These are phyloP conservation scores for Nannoperca australis DNA, from an alignment of 2,797 vertebrate genomes.

Conservation along the genomic window DNA sequence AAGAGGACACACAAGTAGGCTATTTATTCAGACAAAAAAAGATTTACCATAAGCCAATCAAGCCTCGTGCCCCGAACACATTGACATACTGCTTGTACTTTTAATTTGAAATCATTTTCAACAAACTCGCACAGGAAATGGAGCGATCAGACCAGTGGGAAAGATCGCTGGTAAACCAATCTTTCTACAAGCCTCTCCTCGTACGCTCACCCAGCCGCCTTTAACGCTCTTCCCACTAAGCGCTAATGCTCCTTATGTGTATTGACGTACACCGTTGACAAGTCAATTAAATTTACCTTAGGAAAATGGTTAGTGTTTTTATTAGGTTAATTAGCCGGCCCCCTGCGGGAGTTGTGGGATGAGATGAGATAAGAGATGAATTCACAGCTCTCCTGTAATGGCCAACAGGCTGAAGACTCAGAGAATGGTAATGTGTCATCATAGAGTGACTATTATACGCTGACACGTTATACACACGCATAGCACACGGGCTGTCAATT, in stretches of 20 bases:
- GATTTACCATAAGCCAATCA: neutral
- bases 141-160: neutral
- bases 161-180: slow-evolving; percentile 25
- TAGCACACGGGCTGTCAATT: neutral
- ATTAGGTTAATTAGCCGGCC: slow-evolving; percentile 96
- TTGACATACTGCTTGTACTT: neutral
- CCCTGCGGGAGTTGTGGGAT: slow-evolving; percentile 92
- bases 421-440: slow-evolving; percentile 53
- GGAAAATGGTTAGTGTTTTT: slow-evolving; percentile 95
- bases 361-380: slow-evolving; percentile 83
- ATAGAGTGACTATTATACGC: slow-evolving; percentile 22
- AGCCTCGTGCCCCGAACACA: neutral
- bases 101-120: slow-evolving; percentile 21
- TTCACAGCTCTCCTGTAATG: slow-evolving; percentile 73
- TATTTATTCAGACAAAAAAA: neutral
- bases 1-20: neutral
- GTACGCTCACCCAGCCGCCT: slow-evolving; percentile 36
- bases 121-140: neutral
- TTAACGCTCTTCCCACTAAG: slow-evolving; percentile 56
- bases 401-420: slow-evolving; percentile 55
- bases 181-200: slow-evolving; percentile 22
- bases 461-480: slow-evolving; percentile 7
- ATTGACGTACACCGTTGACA: slow-evolving; percentile 91
- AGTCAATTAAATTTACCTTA: slow-evolving; percentile 98
- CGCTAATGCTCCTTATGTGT: slow-evolving; percentile 86